Evolutionary conservation across 2,797 vertebrate species (phyloP).

Genomic region (Protonibea diacanthus): DNA sequence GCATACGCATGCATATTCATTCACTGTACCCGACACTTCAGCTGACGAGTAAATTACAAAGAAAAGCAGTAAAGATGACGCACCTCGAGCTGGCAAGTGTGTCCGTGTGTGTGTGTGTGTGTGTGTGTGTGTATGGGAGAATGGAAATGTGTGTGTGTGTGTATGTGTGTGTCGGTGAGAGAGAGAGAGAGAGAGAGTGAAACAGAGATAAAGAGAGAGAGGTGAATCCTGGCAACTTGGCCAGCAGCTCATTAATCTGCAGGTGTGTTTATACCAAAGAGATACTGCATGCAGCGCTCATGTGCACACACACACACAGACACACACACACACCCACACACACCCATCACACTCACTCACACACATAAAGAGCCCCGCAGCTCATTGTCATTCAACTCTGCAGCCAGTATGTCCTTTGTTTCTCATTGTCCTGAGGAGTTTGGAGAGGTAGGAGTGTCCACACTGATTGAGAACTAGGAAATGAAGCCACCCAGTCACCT

Average conservation of each 20-base stretch:
- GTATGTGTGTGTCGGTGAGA: slow-evolving; percentile 4
- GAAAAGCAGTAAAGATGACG: slow-evolving; percentile 39
- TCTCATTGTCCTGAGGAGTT: slow-evolving; percentile 70
- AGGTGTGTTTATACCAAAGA: slow-evolving; percentile 60
- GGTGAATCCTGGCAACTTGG: slow-evolving; percentile 52
- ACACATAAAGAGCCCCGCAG: slow-evolving; percentile 19
- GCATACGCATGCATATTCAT: slow-evolving; percentile 57
- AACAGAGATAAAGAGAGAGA: slow-evolving; percentile 22
- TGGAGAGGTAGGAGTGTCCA: slow-evolving; percentile 51
- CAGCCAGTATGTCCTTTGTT: slow-evolving; percentile 69
- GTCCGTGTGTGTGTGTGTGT: slow-evolving; percentile 24
- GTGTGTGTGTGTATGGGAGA: slow-evolving; percentile 21
- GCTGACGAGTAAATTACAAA: slow-evolving; percentile 65
- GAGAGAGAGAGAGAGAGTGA: slow-evolving; percentile 6
- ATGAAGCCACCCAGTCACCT: slow-evolving; percentile 29
- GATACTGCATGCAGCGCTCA: slow-evolving; percentile 22
- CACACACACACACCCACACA: slow-evolving; percentile 8
- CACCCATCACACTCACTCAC: slow-evolving; percentile 15
- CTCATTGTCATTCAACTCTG: slow-evolving; percentile 73
- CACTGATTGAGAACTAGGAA: slow-evolving; percentile 62
- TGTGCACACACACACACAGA: slow-evolving; percentile 4
- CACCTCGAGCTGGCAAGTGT: slow-evolving; percentile 42
- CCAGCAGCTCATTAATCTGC: slow-evolving; percentile 76
- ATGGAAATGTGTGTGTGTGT: slow-evolving; percentile 13
- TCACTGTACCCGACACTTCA: slow-evolving; percentile 25